Evolutionary conservation across 92 coral and sea anemone species (phyloP).

Genomic region (Phymanthus crucifer): DNA sequence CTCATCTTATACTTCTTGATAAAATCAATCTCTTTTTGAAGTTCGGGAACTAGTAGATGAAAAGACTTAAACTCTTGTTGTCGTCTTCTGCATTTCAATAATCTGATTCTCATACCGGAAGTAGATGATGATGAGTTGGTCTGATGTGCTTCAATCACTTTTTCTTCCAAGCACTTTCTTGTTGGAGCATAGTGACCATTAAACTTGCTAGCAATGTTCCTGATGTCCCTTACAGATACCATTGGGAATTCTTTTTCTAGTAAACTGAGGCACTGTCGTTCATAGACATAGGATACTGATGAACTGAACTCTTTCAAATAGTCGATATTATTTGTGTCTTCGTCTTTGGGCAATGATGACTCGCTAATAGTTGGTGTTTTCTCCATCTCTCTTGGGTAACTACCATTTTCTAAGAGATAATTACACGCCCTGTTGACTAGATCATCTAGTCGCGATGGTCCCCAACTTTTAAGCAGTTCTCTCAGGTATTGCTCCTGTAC

Average conservation of each 20-base stretch:
- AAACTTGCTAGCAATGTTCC: slow-evolving; percentile 46
- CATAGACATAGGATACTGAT: slow-evolving; percentile 25
- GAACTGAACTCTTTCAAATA: slow-evolving; percentile 67
- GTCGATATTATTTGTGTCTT: slow-evolving; percentile 26
- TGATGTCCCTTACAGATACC: slow-evolving; percentile 58
- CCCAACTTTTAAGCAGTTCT: slow-evolving; percentile 48
- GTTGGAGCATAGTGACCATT: slow-evolving; percentile 83
- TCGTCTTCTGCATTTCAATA: slow-evolving; percentile 40
- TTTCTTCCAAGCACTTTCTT: slow-evolving; percentile 75
- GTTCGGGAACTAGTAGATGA: slow-evolving; percentile 44
- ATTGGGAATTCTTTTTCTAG: slow-evolving; percentile 76
- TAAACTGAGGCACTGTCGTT: slow-evolving; percentile 51
- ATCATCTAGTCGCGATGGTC: slow-evolving; percentile 18
- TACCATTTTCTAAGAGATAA: slow-evolving; percentile 56
- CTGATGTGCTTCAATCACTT: slow-evolving; percentile 28
- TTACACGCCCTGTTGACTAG: slow-evolving; percentile 64
- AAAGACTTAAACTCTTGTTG: slow-evolving; percentile 11
- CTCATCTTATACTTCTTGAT: too few relatives aligned
- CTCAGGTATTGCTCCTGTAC: slow-evolving; percentile 63
- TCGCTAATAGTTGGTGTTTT: background rate
- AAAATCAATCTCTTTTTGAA: slow-evolving; percentile 11
- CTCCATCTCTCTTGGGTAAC: slow-evolving; percentile 53
- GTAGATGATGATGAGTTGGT: slow-evolving; percentile 7
- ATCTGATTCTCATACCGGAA: slow-evolving; percentile 19
- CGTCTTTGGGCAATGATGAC: slow-evolving; percentile 1